Evolutionary conservation across 2,888 invertebrate species (phyloP).

Genomic region (Ctena decussata): DNA sequence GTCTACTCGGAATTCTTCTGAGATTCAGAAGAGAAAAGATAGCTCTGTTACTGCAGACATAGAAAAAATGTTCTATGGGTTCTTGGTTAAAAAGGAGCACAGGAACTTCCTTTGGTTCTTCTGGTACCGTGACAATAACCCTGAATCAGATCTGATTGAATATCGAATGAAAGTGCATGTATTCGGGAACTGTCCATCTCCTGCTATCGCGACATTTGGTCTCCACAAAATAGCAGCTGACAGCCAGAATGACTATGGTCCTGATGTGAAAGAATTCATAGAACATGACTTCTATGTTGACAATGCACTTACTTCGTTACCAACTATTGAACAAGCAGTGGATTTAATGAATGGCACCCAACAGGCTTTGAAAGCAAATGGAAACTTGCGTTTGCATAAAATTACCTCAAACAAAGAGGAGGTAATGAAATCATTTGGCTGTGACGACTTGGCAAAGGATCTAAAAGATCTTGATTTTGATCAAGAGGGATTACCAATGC

Average conservation of each 20-base stretch:
- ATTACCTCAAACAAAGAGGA: conserved; percentile 47
- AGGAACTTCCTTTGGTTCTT: conserved; percentile 36
- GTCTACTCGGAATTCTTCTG: conserved; percentile 36
- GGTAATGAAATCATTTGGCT: conserved; percentile 32
- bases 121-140: conserved; percentile 44
- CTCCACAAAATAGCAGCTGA: conserved; percentile 28
- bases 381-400: conserved; percentile 57
- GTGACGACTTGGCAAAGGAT: conserved; percentile 40
- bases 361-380: conserved; percentile 18
- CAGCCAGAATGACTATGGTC: conserved; percentile 33
- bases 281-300: conserved; percentile 70
- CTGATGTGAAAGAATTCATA: conserved; percentile 24
- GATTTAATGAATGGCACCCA: conserved; percentile 48
- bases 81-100: conserved; percentile 25
- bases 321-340: conserved; percentile 23
- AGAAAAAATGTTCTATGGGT: conserved; percentile 45
- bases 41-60: conserved; percentile 45
- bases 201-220: conserved; percentile 56
- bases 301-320: conserved; percentile 52
- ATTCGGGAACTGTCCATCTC: too few species aligned
- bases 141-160: conserved; percentile 20
- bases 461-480: conserved; percentile 5
- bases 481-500: conserved; percentile 17
- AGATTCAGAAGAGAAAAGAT: conserved; percentile 34
- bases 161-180: conserved; percentile 48